phyloP scores from a whole-genome alignment of 2,888 invertebrate species.

The Chrysotoxum bicinctum region DNA sequence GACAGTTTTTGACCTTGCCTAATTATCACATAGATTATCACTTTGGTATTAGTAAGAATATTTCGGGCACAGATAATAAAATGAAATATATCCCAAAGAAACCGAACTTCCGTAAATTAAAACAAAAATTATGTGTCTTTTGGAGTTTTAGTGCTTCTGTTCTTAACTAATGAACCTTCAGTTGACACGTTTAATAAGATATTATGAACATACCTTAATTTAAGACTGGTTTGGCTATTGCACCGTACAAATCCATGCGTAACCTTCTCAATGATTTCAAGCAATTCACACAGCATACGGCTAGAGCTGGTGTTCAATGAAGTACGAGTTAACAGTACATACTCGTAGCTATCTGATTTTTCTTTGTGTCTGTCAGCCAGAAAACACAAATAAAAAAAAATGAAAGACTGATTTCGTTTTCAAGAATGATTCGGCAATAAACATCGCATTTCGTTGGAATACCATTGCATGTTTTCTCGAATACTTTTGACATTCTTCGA shows the following conservation, averaged over 20 bases:
- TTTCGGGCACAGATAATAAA: background rate
- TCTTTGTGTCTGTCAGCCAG: too few species aligned
- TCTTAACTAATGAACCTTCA: conserved; percentile 2
- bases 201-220: background rate
- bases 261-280: background rate
- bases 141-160: background rate
- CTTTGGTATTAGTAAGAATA: background rate
- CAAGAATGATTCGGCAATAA: background rate
- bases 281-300: background rate
- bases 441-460: background rate
- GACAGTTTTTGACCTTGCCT: conserved; percentile 10
- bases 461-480: background rate
- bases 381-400: background rate
- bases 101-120: background rate
- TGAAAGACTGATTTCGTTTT: background rate
- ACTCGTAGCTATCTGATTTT: too few species aligned
- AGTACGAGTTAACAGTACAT: background rate
- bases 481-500: background rate
- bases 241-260: background rate
- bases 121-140: background rate
- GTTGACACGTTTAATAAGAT: conserved; percentile 1
- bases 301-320: background rate
- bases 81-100: background rate
- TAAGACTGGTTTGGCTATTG: background rate
- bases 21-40: background rate